phyloP scores from a whole-genome alignment of 2,113 vertebrate genomes.

The Columba janthina region DNA sequence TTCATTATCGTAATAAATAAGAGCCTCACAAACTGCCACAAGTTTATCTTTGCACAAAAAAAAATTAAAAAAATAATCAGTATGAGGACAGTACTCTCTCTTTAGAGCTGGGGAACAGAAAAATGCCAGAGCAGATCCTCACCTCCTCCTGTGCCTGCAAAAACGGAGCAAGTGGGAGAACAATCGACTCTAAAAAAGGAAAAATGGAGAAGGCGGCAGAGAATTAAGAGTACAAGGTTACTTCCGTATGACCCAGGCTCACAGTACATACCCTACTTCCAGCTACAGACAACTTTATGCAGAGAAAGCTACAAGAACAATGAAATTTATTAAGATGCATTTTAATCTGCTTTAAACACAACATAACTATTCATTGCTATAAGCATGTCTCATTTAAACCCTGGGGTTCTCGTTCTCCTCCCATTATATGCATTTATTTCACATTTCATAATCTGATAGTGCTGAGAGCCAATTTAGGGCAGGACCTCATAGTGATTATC shows the following conservation, averaged over 20 bases:
- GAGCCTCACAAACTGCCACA: background rate
- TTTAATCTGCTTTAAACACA: constrained; percentile 49
- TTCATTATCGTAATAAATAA: background rate
- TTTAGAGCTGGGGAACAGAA: background rate
- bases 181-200: background rate
- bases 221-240: background rate
- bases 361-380: constrained; percentile 20
- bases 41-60: background rate
- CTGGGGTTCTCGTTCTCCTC: constrained; percentile 26
- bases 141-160: background rate
- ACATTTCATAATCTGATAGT: constrained; percentile 44
- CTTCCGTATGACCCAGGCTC: background rate
- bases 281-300: background rate
- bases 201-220: background rate
- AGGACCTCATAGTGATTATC: constrained; percentile 51
- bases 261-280: background rate
- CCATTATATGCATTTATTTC: constrained; percentile 48
- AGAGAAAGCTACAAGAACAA: background rate
- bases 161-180: background rate
- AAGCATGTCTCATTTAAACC: constrained; percentile 44
- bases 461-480: constrained; percentile 50
- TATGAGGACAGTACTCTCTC: background rate
- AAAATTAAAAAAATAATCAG: background rate
- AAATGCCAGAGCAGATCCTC: background rate
- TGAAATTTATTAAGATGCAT: constrained; percentile 3